phyloP scores from a whole-genome alignment of 2,797 vertebrate genomes.

The Peromyscus nudipes region DNA sequence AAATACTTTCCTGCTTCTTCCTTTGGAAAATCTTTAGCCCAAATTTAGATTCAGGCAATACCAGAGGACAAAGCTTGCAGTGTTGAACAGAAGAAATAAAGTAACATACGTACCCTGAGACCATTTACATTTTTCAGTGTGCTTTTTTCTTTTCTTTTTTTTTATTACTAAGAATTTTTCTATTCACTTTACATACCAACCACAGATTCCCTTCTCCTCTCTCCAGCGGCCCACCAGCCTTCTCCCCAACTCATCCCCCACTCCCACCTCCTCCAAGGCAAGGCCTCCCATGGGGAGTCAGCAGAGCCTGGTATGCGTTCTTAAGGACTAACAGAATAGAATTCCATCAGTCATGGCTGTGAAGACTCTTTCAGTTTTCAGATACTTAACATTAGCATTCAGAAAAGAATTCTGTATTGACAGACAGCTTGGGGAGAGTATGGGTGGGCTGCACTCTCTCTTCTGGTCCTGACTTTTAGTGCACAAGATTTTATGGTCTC shows the following conservation, averaged over 20 bases:
- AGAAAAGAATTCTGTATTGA: conserved; percentile 43
- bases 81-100: conserved; percentile 40
- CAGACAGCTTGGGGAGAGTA: background rate
- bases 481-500: background rate
- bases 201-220: too few relatives aligned
- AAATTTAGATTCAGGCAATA: conserved; percentile 26
- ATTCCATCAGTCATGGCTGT: background rate
- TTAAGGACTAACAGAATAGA: conserved; percentile 60
- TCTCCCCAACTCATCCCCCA: too few relatives aligned
- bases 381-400: background rate
- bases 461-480: conserved; percentile 29
- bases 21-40: conserved; percentile 34
- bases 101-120: conserved; percentile 35
- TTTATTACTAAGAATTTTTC: too few relatives aligned
- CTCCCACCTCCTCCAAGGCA: too few relatives aligned
- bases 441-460: background rate
- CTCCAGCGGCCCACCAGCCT: too few relatives aligned
- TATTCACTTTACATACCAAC: too few relatives aligned
- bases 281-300: too few relatives aligned
- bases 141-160: background rate
- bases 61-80: conserved; percentile 33
- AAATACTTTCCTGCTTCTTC: conserved; percentile 64
- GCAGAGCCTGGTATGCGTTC: conserved; percentile 13
- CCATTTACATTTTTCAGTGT: conserved; percentile 49
- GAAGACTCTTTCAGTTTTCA: conserved; percentile 48